A percentile compares a stretch with the other conserved stretches of the same genome.
Evolutionary conservation across 2,888 invertebrate genomes (phyloP).

Genomic region (Ochlodes sylvanus): DNA sequence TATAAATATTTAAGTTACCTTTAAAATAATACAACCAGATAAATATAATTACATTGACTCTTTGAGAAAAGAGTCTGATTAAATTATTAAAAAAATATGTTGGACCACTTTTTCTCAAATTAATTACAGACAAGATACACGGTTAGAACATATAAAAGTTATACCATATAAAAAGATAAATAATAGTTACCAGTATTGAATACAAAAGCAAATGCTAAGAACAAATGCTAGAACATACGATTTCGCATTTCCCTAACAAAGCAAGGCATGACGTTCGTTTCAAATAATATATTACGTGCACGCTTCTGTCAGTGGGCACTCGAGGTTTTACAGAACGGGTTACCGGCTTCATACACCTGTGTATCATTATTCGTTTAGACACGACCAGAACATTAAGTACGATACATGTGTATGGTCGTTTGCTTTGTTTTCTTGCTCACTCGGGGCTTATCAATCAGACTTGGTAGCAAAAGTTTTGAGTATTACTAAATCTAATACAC

Average conservation of each 20-base stretch:
- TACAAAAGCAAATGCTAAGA: slow-evolving; percentile 9
- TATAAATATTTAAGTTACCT: too few species aligned
- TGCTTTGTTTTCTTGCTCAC: slow-evolving; percentile 10
- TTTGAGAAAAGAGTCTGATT: too few species aligned
- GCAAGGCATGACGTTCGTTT: slow-evolving; percentile 36
- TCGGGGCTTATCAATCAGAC: background rate
- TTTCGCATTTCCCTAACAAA: slow-evolving; percentile 32
- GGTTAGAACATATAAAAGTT: too few species aligned
- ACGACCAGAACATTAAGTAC: slow-evolving; percentile 20
- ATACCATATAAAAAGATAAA: too few species aligned
- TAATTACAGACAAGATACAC: too few species aligned
- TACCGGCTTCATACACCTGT: slow-evolving; percentile 31
- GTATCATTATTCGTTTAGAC: slow-evolving; percentile 28
- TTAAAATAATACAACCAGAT: too few species aligned
- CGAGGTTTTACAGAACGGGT: slow-evolving; percentile 31
- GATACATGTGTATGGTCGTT: slow-evolving; percentile 1
- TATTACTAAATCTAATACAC: too few species aligned
- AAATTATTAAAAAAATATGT: too few species aligned
- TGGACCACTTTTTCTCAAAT: too few species aligned
- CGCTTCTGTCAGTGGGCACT: slow-evolving; percentile 37
- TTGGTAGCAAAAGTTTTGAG: background rate
- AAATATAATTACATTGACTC: too few species aligned
- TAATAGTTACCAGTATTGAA: background rate
- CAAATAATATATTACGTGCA: slow-evolving; percentile 36
- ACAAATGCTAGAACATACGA: slow-evolving; percentile 24